phyloP scores from a whole-genome alignment of 2,113 vertebrate species.

The Manacus vitellinus region DNA sequence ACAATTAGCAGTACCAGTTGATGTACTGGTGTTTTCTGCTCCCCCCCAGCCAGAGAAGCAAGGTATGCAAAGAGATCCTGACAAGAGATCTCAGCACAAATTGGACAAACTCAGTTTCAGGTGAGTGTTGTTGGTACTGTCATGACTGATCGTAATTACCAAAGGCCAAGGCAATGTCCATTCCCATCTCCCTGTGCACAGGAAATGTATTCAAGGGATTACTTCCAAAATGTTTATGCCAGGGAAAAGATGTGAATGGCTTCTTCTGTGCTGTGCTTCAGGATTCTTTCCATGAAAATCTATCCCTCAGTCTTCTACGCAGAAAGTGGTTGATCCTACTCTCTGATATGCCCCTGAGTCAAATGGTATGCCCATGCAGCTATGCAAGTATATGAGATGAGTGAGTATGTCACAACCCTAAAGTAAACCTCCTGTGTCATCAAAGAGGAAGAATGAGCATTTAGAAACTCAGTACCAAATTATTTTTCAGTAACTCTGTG shows the following conservation, averaged over 20 bases:
- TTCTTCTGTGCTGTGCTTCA: neutral
- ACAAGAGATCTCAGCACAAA: neutral
- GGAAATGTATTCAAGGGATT: neutral
- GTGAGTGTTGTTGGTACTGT: neutral
- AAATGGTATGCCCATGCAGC: accelerated
- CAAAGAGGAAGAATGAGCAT: neutral
- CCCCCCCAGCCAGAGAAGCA: neutral
- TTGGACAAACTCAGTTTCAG: neutral
- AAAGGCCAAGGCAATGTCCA: neutral
- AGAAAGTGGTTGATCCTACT: neutral
- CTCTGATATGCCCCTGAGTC: neutral
- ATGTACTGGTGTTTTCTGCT: neutral
- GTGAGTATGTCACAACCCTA: neutral
- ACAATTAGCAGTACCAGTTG: neutral
- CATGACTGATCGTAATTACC: neutral
- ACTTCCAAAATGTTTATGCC: neutral
- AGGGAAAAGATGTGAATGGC: neutral
- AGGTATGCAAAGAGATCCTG: neutral
- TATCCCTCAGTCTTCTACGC: neutral
- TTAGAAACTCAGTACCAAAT: neutral
- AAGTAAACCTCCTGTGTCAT: neutral
- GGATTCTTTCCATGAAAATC: neutral
- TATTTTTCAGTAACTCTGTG: neutral
- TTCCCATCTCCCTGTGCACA: neutral
- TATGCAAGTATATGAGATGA: neutral